A percentile compares a stretch with the other conserved stretches of the same genome.
These are phyloP conservation scores for Tigriopus japonicus DNA, from an alignment of 1,140 invertebrate genomes.

Conservation along the genomic window DNA sequence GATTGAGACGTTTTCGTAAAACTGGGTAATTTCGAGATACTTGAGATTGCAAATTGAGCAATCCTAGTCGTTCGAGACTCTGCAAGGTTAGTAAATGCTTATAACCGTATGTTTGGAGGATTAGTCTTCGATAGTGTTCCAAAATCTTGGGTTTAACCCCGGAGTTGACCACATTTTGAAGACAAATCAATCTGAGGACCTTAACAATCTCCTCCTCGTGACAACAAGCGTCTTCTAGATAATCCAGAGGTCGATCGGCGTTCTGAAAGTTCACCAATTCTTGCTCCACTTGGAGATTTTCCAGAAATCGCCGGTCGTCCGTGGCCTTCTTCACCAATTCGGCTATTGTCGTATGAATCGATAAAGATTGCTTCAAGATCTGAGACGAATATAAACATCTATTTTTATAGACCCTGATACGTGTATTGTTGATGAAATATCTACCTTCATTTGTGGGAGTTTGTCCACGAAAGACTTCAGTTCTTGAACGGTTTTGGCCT, in stretches of 20 bases:
- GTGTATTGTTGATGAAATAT: too few species aligned
- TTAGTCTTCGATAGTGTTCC: slow-evolving; percentile 79
- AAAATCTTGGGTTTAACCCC: slow-evolving; percentile 75
- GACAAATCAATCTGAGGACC: slow-evolving; percentile 67
- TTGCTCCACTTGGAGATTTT: slow-evolving; percentile 54
- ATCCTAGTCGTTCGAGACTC: slow-evolving; percentile 52
- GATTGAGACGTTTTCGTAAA: slow-evolving; percentile 40
- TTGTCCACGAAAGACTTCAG: slow-evolving; percentile 83
- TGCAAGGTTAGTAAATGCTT: slow-evolving; percentile 59
- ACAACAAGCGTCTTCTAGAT: slow-evolving; percentile 78
- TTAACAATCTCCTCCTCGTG: slow-evolving; percentile 56
- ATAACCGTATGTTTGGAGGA: slow-evolving; percentile 77
- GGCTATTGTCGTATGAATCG: slow-evolving; percentile 51
- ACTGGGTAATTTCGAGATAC: slow-evolving; percentile 25
- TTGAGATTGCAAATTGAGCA: slow-evolving; percentile 36
- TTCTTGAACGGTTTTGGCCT: slow-evolving; percentile 70
- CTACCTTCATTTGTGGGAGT: slow-evolving; percentile 67
- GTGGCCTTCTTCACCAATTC: slow-evolving; percentile 52
- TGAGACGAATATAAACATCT: slow-evolving; percentile 25
- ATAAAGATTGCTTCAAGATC: slow-evolving; percentile 60
- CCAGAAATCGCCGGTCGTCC: slow-evolving; percentile 41
- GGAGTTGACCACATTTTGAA: slow-evolving; percentile 52
- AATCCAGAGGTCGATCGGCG: slow-evolving; percentile 63
- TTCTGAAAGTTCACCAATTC: slow-evolving; percentile 78
- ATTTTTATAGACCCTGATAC: too few species aligned